These are phyloP conservation scores for Tenebrio molitor DNA, from an alignment of 1,140 invertebrate genomes.

Conservation along the genomic window DNA sequence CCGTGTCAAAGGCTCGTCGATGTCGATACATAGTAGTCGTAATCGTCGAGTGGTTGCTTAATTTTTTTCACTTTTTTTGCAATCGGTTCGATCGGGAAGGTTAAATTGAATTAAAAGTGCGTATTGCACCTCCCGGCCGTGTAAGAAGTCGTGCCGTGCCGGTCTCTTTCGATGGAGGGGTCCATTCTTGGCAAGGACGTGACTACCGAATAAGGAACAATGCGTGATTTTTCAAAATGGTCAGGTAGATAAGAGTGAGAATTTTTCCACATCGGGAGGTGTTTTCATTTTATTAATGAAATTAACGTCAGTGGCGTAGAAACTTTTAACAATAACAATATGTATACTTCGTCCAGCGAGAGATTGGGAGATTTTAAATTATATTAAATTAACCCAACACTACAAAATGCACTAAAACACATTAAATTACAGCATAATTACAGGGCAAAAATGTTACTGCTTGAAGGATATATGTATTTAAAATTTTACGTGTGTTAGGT, in stretches of 20 bases:
- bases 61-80: slow-evolving; percentile 21
- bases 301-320: not conserved
- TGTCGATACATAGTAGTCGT: no score
- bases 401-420: no score
- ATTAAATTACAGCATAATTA: no score
- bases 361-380: no score
- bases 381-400: no score
- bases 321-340: not conserved
- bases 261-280: not conserved
- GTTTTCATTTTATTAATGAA: not conserved
- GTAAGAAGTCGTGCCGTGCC: not conserved
- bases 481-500: no score
- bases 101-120: slow-evolving; percentile 10
- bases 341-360: no score
- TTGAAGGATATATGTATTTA: no score
- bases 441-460: no score
- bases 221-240: slow-evolving; percentile 14
- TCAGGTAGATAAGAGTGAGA: not conserved
- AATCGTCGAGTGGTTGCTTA: not conserved
- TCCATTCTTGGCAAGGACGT: slow-evolving; percentile 27
- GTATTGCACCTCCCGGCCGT: not conserved
- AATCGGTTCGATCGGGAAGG: slow-evolving; percentile 1
- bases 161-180: slow-evolving; percentile 2
- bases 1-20: not conserved
- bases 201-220: slow-evolving; percentile 4